Evolutionary conservation across 2,888 invertebrate species (phyloP).

Genomic region (Drosophila kokeensis): DNA sequence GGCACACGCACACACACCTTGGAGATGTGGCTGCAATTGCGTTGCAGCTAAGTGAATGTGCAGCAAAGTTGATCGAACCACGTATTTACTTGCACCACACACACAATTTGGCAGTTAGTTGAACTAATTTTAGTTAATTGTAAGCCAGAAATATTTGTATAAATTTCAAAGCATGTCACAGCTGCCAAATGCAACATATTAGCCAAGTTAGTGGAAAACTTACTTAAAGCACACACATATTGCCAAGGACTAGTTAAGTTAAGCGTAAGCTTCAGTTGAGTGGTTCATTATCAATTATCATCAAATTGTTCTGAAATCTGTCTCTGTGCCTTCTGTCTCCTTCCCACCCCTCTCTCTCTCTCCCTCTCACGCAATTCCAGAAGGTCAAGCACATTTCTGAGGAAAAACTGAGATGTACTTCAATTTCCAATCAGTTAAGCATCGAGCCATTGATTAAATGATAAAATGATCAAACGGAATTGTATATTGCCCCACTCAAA

Average conservation of each 20-base stretch:
- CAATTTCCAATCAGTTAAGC: background rate
- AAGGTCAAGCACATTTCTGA: background rate
- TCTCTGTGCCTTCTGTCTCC: background rate
- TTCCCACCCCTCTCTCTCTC: too few species aligned
- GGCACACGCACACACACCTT: background rate
- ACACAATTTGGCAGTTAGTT: background rate
- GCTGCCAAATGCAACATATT: background rate
- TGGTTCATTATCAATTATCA: background rate
- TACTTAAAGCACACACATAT: background rate
- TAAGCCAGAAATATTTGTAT: too few species aligned
- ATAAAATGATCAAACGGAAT: too few species aligned
- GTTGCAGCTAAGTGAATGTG: background rate
- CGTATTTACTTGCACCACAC: background rate
- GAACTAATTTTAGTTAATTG: background rate
- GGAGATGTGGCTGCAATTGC: background rate
- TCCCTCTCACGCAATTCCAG: too few species aligned
- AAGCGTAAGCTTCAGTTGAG: background rate
- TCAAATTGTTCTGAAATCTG: background rate
- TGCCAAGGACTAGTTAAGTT: background rate
- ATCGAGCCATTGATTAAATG: background rate
- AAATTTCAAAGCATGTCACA: background rate
- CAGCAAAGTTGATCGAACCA: background rate
- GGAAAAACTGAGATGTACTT: background rate
- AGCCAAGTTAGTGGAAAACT: background rate
- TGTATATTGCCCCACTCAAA: too few species aligned